Percentiles rank a stretch among this genome's conserved stretches.
Conservation (phyloP, 2,113 vertebrate genomes). For the Epinephelus cyanopodus region DNA sequence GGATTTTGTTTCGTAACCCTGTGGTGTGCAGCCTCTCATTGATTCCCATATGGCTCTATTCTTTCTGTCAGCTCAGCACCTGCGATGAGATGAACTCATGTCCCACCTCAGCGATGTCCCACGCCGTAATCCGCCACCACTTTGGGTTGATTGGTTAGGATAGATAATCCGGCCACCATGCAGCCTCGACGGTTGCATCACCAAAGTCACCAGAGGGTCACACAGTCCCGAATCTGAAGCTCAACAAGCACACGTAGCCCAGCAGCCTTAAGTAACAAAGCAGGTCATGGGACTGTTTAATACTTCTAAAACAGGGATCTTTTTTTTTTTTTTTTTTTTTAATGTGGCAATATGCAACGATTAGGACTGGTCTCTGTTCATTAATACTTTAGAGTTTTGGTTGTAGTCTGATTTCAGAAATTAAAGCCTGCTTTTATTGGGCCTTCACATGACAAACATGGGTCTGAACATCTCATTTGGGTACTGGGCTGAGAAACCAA, state of each 20-base stretch:
- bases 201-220: constrained; percentile 38
- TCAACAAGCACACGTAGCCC: constrained; percentile 31
- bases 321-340: too few relatives aligned
- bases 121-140: constrained; percentile 17
- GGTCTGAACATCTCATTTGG: constrained; percentile 31
- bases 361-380: neutral
- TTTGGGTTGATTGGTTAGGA: constrained; percentile 48
- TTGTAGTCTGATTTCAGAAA: neutral
- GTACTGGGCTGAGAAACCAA: constrained; percentile 37
- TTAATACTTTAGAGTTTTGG: neutral
- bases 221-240: constrained; percentile 6
- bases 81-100: constrained; percentile 51
- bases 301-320: neutral
- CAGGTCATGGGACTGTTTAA: constrained; percentile 5
- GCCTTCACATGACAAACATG: neutral
- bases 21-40: constrained; percentile 24
- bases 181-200: constrained; percentile 29
- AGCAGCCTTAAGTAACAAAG: constrained; percentile 25
- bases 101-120: constrained; percentile 27
- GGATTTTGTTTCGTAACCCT: constrained; percentile 3
- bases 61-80: constrained; percentile 42
- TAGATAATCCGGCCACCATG: constrained; percentile 18
- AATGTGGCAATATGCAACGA: constrained; percentile 4
- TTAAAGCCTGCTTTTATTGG: neutral
- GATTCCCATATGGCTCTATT: constrained; percentile 10